These are phyloP conservation scores for Geotrypetes seraphini DNA, from an alignment of 2,797 vertebrate genomes.

Conservation along the genomic window DNA sequence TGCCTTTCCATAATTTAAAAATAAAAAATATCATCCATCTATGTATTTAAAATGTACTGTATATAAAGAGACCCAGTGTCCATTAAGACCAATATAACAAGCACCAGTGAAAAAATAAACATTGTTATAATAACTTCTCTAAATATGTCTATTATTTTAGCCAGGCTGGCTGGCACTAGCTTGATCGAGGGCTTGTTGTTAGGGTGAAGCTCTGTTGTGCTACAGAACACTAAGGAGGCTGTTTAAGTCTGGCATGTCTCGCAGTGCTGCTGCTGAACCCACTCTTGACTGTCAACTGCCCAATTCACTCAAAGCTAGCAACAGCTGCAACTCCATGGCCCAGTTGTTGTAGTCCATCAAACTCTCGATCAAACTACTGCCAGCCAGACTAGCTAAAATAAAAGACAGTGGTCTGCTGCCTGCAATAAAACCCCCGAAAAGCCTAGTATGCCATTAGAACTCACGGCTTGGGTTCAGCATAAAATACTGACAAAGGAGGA, in stretches of 20 bases:
- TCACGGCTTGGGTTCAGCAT: too few relatives aligned
- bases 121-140: slow-evolving; percentile 7
- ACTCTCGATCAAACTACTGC: neutral
- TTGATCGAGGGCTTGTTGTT: too few relatives aligned
- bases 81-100: slow-evolving; percentile 8
- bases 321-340: slow-evolving; percentile 22
- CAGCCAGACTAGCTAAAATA: slow-evolving; percentile 13
- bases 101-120: slow-evolving; percentile 14
- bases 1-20: too few relatives aligned
- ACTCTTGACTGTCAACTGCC: slow-evolving; percentile 28
- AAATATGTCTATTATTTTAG: slow-evolving; percentile 1
- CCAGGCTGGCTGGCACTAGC: too few relatives aligned
- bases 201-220: slow-evolving; percentile 1
- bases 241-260: slow-evolving; percentile 9
- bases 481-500: too few relatives aligned
- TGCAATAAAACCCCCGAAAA: too few relatives aligned
- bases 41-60: too few relatives aligned
- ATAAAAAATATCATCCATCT: too few relatives aligned
- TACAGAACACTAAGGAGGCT: neutral
- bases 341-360: slow-evolving; percentile 38
- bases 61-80: too few relatives aligned
- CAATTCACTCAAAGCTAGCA: slow-evolving; percentile 23
- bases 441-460: too few relatives aligned
- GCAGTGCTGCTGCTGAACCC: neutral
- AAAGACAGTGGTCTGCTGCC: neutral